Base-by-base conservation (phyloP, 2,113 vertebrate species). In the Malaclemys terrapin region DNA sequence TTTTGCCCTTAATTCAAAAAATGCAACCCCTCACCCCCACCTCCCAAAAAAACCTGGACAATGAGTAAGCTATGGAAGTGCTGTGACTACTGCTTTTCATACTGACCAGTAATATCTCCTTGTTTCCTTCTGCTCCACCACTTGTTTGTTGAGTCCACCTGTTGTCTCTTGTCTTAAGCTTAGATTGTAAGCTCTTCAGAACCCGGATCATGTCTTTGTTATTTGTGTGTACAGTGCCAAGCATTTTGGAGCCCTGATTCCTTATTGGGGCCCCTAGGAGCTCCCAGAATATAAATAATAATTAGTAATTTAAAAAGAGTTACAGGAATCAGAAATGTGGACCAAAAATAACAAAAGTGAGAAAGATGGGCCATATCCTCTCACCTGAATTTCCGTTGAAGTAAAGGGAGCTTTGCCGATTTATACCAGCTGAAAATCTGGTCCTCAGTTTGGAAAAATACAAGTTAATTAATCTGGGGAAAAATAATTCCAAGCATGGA, bases 321-420 rank as follows among this genome's bases (percentile, higher is more conserved):
- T 42, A 42, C 69, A 11, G 35, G n/a, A n/a, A 75, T 75, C n/a
- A 75, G 69, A 75, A 75, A 75, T 9, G 31, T 31, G 4, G 35
- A 4, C 65, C 38, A 22, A 75, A 72, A 75, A 42, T 42, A 75
- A 42, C 7, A 20, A 20, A 11, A 42, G 69, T 38, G 20, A 75
- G 69, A 22, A 75, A 85, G 54, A 52, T 50, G 27, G 35, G 5
- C 25, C 5, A 1, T 19, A 20, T 50, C 65, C 78, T 87, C 31
- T n/a, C 38, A 45, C 31, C 27, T 29, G 45, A 1, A 0, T 80
- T 72, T 45, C 50, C 0, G 0, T 20, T 35, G 54, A 82, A 17
- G 65, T 35, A 52, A 14, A 62, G 6, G 0, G 1, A 10, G 38
- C 14, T 10, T 54, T 59, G 50, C 35, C 1, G 42, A 6, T 38